phyloP scores from a whole-genome alignment of 92 coral and sea anemone species.

The Parazoanthus darwini region DNA sequence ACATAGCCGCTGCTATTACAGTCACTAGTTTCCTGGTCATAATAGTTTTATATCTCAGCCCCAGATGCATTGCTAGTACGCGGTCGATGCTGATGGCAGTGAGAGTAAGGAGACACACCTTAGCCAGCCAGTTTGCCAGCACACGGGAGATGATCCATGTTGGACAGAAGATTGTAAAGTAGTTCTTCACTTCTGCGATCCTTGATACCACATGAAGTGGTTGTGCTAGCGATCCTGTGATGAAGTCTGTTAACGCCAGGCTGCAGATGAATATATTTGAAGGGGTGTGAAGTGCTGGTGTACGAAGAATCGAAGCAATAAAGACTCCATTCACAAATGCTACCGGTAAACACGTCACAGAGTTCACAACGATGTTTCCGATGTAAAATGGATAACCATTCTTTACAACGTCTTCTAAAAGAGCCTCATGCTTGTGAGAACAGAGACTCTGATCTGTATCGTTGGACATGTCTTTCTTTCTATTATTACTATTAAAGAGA shows the following conservation, averaged over 20 bases:
- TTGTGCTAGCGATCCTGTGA: slow-evolving; percentile 23
- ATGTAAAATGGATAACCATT: slow-evolving; percentile 12
- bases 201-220: slow-evolving; percentile 26
- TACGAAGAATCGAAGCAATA: background rate
- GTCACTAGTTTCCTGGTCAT: slow-evolving; percentile 7
- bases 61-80: slow-evolving; percentile 1
- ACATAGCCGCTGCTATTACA: background rate
- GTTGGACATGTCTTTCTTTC: background rate
- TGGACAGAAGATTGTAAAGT: background rate
- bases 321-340: background rate
- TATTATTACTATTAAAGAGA: background rate
- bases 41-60: background rate
- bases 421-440: background rate
- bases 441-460: background rate
- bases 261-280: slow-evolving; percentile 21
- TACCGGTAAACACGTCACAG: slow-evolving; percentile 13
- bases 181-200: slow-evolving; percentile 16
- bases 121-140: slow-evolving; percentile 16
- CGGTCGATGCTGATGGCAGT: slow-evolving; percentile 10
- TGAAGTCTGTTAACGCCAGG: slow-evolving; percentile 12
- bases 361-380: slow-evolving; percentile 20
- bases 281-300: slow-evolving; percentile 8
- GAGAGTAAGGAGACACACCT: background rate
- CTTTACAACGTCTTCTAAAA: background rate
- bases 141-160: slow-evolving; percentile 28